Evolutionary conservation across 2,113 vertebrate genomes (phyloP).

Genomic region (Equus quagga): DNA sequence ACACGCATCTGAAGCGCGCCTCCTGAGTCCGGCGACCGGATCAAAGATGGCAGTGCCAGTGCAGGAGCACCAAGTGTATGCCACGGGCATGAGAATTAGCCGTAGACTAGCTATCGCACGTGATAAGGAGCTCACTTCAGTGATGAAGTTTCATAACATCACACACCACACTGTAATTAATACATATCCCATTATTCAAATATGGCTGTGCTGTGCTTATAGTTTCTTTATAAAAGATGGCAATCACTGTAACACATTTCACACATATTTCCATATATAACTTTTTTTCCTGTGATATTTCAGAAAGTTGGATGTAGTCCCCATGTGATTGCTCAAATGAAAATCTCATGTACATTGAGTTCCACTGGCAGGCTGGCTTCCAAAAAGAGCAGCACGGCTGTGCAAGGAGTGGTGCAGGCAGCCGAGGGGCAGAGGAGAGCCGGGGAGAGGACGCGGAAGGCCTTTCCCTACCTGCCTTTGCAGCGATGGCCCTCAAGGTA

Average conservation of each 20-base stretch:
- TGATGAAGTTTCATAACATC: slow-evolving; percentile 19
- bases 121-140: background rate
- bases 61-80: background rate
- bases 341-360: background rate
- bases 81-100: background rate
- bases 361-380: background rate
- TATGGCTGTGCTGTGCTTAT: background rate
- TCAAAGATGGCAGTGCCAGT: background rate
- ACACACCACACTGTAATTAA: slow-evolving; percentile 9
- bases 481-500: background rate
- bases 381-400: background rate
- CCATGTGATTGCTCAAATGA: slow-evolving; percentile 60
- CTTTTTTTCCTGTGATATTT: slow-evolving; percentile 67
- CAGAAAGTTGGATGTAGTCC: slow-evolving; percentile 58
- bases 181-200: slow-evolving; percentile 36
- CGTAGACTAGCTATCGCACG: background rate
- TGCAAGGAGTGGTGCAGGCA: accelerated
- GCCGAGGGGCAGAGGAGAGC: background rate
- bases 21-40: background rate
- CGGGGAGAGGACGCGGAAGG: background rate
- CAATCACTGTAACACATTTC: slow-evolving; percentile 66
- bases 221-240: slow-evolving; percentile 52
- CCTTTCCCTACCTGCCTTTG: background rate
- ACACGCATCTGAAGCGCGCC: background rate
- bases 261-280: slow-evolving; percentile 70